Base-by-base conservation (phyloP, 2,113 vertebrate species). In the Porphyrio hochstetteri region DNA sequence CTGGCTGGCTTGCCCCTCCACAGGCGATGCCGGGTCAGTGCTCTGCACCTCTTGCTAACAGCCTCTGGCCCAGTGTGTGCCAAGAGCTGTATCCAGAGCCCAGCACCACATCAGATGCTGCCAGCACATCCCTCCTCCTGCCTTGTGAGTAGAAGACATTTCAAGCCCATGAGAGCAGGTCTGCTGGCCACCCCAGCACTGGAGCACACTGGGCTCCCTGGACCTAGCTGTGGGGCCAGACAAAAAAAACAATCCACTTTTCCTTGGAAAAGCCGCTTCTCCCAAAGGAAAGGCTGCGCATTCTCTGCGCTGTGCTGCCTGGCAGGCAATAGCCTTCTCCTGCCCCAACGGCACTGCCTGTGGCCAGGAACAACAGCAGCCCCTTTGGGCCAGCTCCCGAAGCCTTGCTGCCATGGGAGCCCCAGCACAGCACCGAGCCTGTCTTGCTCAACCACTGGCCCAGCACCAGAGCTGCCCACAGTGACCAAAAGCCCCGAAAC, bases 111-210 rank as follows among this genome's bases (percentile, higher is more conserved):
- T 8, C 36, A 0, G 6, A 31, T 2, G 14, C 7, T 20, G 2
- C 27, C 4, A 3, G 21, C 68, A 12, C 63, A 10, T 60, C 56
- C 60, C 23, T 57, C 12, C 28, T 55, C 33, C 33, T 14, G 25
- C 40, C 52, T 17, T 0, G 29, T 0, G 36, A 68, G 50, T 69
- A 2, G n/a, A 19, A 18, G 28, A 11, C 0, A 3, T 44, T 40
- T 7, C 5, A 1, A 2, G 19, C 46, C 28, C 4, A 0, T 0
- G 6, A 8, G 35, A 10, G 36, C 0, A 0, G 1, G 0, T 21
- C 86, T 6, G 4, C 24, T 5, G 5, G 13, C 5, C 5, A 2
- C 61, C 42, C 46, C 1, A 3, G 5, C 60, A 33, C 16, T 5
- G 0, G 64, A 53, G 60, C 76, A 11, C 5, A 0, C 33, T 0